A percentile compares a stretch with the other conserved stretches of the same genome.
phyloP scores from a whole-genome alignment of 2,113 vertebrate genomes.

The Corapipo altera region DNA sequence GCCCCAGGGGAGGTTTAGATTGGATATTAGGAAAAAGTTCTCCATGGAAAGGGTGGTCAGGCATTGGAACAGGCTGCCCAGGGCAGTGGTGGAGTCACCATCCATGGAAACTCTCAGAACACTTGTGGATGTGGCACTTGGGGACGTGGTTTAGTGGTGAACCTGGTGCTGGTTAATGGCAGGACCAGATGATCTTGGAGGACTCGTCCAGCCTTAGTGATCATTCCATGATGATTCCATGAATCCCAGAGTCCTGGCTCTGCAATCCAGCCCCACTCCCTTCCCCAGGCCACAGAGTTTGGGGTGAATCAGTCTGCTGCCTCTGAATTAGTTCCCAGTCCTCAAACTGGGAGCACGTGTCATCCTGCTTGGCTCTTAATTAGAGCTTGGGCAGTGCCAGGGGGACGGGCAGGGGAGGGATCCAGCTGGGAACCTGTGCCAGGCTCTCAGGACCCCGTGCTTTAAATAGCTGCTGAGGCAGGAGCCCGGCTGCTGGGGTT shows the following conservation, averaged over 20 bases:
- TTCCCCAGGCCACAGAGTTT: background rate
- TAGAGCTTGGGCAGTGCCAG: background rate
- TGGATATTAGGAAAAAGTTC: too few relatives aligned
- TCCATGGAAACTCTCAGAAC: background rate
- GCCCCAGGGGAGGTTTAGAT: background rate
- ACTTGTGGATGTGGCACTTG: background rate
- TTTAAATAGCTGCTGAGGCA: background rate
- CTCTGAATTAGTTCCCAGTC: background rate
- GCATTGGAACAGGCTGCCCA: background rate
- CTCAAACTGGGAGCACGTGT: background rate
- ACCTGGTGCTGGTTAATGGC: fast-evolving
- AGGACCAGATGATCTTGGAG: too few relatives aligned
- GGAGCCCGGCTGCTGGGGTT: background rate
- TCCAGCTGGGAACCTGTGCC: background rate
- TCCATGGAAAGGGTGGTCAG: background rate
- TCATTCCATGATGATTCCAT: background rate
- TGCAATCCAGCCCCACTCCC: background rate
- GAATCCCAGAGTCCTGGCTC: background rate
- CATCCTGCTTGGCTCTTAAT: background rate
- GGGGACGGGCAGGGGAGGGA: background rate
- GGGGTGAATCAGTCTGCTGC: background rate
- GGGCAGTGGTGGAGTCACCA: background rate
- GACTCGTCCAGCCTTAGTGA: background rate
- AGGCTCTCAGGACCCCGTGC: background rate
- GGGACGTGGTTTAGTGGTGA: background rate